Percentiles rank a stretch among this genome's conserved stretches.
These are phyloP conservation scores for Hirtodrosophila histrioides DNA, from an alignment of 2,888 invertebrate genomes.

Conservation along the genomic window DNA sequence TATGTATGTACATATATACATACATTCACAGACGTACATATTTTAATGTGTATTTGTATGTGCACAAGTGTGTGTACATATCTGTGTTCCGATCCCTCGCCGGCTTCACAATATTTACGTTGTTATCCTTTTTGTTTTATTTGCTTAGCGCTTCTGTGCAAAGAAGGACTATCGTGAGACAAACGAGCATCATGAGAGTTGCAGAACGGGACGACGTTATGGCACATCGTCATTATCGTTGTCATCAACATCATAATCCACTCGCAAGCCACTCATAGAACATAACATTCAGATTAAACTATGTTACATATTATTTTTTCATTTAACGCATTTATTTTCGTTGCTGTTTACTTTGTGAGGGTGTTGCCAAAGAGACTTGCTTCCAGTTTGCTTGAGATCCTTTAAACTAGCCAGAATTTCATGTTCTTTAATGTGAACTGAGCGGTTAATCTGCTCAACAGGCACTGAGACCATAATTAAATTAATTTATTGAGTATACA, in stretches of 20 bases:
- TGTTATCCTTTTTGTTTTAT: slow-evolving; percentile 79
- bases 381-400: slow-evolving; percentile 23
- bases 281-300: slow-evolving; percentile 65
- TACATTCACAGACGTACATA: slow-evolving; percentile 3
- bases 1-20: no score
- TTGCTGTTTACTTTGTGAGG: slow-evolving; percentile 27
- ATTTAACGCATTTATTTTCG: slow-evolving; percentile 55
- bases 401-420: slow-evolving; percentile 39
- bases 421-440: slow-evolving; percentile 34
- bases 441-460: slow-evolving; percentile 6
- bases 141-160: slow-evolving; percentile 80
- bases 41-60: slow-evolving; percentile 18
- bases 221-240: slow-evolving; percentile 44
- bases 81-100: slow-evolving; percentile 40
- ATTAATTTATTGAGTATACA: no score
- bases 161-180: slow-evolving; percentile 72
- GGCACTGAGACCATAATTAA: no score
- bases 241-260: slow-evolving; percentile 43
- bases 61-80: slow-evolving; percentile 8
- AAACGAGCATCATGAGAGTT: slow-evolving; percentile 43
- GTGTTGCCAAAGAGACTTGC: slow-evolving; percentile 19
- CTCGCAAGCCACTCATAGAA: slow-evolving; percentile 43
- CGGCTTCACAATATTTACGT: slow-evolving; percentile 71
- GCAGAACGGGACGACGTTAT: slow-evolving; percentile 31
- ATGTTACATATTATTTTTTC: slow-evolving; percentile 72